A percentile compares a stretch with the other conserved stretches of the same genome.
phyloP scores from a whole-genome alignment of 2,888 invertebrate genomes.

The Torymus tubicola region DNA sequence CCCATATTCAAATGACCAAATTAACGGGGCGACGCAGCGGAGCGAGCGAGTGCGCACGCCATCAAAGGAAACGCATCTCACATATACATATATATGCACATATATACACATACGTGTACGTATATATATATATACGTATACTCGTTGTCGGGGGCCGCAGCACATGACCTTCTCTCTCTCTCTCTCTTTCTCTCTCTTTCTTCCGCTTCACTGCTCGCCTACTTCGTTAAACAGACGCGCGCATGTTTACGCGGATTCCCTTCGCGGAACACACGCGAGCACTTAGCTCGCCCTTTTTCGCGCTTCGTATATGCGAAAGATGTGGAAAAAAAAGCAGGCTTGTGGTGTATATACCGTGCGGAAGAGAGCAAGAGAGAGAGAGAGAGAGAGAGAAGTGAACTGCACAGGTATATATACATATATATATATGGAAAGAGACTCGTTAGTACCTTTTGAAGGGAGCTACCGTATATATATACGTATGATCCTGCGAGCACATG shows the following conservation, averaged over 20 bases:
- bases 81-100: too few relatives aligned
- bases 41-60: neutral
- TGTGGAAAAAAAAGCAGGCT: neutral
- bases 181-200: neutral
- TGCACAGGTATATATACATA: neutral
- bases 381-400: neutral
- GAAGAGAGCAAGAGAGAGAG: neutral
- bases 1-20: neutral
- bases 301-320: neutral
- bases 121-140: too few relatives aligned
- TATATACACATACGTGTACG: too few relatives aligned
- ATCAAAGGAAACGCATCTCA: constrained; percentile 17
- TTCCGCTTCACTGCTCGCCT: neutral
- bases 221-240: constrained; percentile 38
- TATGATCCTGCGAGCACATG: constrained; percentile 10
- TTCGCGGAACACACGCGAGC: constrained; percentile 7
- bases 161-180: too few relatives aligned
- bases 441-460: constrained; percentile 48
- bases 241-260: constrained; percentile 31
- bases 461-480: constrained; percentile 9
- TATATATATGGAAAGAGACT: constrained; percentile 4
- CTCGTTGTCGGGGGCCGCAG: too few relatives aligned
- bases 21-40: constrained; percentile 18
- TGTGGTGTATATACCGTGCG: too few relatives aligned
- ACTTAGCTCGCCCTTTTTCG: constrained; percentile 3